A percentile compares a stretch with the other conserved stretches of the same genome.
Evolutionary conservation across 2,888 invertebrate genomes (phyloP).

Genomic region (Aromia moschata): DNA sequence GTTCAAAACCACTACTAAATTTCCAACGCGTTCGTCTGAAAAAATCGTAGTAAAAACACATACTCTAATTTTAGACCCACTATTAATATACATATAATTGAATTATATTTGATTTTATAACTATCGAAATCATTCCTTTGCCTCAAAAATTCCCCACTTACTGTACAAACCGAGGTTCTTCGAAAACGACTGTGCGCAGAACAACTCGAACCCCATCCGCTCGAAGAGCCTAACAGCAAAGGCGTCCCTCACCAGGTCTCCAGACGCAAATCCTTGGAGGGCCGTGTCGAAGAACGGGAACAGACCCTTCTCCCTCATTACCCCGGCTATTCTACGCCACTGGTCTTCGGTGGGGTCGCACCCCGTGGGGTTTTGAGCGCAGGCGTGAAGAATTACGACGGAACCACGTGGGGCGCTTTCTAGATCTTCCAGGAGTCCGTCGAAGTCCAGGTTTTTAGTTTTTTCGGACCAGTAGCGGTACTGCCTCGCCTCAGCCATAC

Average conservation of each 20-base stretch:
- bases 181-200: conserved; percentile 96
- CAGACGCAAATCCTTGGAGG: conserved; percentile 96
- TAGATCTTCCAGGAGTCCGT: background rate
- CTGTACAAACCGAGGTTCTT: conserved; percentile 99
- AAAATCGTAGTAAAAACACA: too few relatives aligned
- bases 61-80: too few relatives aligned
- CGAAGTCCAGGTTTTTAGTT: conserved; percentile 71
- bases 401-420: conserved; percentile 80
- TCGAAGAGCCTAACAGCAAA: conserved; percentile 91
- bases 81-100: too few relatives aligned
- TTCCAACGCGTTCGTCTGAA: conserved; percentile 93
- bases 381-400: conserved; percentile 91
- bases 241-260: conserved; percentile 91
- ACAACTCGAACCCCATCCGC: conserved; percentile 85
- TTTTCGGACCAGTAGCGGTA: conserved; percentile 26
- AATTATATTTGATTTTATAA: too few relatives aligned
- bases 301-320: conserved; percentile 80
- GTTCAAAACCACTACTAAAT: conserved; percentile 83
- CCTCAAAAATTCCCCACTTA: too few relatives aligned
- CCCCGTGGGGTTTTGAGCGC: conserved; percentile 98
- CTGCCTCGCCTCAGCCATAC: conserved; percentile 12
- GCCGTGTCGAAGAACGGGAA: conserved; percentile 94
- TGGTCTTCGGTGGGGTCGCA: conserved; percentile 93
- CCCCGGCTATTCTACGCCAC: conserved; percentile 88
- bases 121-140: too few relatives aligned